A percentile compares a stretch with the other conserved stretches of the same genome.
Conservation (phyloP, 2,113 vertebrate genomes). For the Bambusicola thoracicus region DNA sequence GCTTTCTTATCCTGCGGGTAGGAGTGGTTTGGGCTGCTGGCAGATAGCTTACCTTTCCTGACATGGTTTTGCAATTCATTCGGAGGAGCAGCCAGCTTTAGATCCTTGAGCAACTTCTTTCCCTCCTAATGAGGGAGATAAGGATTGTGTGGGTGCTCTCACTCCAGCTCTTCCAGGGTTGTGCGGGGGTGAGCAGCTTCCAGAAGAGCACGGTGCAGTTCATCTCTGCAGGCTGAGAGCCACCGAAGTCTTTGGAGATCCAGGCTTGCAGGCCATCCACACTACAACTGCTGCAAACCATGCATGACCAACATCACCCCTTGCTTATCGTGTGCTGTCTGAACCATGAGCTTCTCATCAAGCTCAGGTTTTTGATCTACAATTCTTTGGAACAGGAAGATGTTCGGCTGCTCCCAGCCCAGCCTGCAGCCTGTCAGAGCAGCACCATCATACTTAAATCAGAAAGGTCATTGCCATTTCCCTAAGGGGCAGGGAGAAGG, state of each 20-base stretch:
- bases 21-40: constrained; percentile 10
- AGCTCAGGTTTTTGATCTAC: neutral
- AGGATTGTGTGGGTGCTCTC: neutral
- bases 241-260: accelerated
- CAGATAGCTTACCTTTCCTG: neutral
- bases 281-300: neutral
- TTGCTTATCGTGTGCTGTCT: neutral
- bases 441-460: neutral
- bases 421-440: neutral
- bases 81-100: neutral
- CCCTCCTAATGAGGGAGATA: neutral
- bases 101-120: neutral
- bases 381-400: neutral
- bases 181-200: neutral
- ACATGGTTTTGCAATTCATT: neutral
- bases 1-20: constrained; percentile 27
- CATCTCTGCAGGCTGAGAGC: neutral
- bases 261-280: neutral
- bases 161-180: neutral
- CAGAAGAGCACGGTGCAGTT: neutral
- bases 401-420: neutral
- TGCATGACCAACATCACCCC: neutral
- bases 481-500: neutral
- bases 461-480: neutral
- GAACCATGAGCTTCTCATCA: neutral